Base-by-base conservation (phyloP, 2,888 invertebrate genomes). In the Melipona bicolor region DNA sequence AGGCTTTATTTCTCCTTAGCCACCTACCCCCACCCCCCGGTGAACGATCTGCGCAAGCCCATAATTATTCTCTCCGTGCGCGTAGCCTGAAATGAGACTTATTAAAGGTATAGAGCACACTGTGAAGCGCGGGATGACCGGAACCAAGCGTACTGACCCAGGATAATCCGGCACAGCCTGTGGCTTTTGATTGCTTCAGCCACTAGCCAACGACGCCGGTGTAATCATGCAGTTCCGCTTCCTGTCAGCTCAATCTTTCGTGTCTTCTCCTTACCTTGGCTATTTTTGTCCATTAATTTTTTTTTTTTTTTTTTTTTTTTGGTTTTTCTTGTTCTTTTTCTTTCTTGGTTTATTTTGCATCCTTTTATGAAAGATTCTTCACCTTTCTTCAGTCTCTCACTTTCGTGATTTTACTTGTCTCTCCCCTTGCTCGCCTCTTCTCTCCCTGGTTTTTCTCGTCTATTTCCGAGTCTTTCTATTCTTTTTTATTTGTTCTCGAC, bases 11-110 rank as follows among this genome's bases (percentile, higher is more conserved):
- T 91, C 89, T 91, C 91, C 91, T 90, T 90, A 81, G 71, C 83
- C 89, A 87, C 86, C 77, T 89, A 86, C 88, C 77, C 89, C 85
- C 81, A 86, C 84, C 76, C 72, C 80, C 67, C 32, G 64, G 27
- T 77, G 73, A 79, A 87, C 90, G 91, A 90, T 91, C 91, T 93
- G 93, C 94, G 94, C 94, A 94, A 92, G 92, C 93, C 92, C 94
- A 92, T 94, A 94, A 94, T 94, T 93, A 94, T 93, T 93, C 93
- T 91, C 91, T 87, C 91, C 85, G 90, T 91, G 89, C 90, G 91
- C 92, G 91, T 89, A 85, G 82, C 83, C 84, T 81, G 82, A 84
- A 90, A 88, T 84, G 85, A 88, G 86, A 83, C 88, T 90, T 89
- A 90, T 91, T 88, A 91, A 87, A 87, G 84, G 79, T 73, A 87